Conservation (phyloP, 2,113 vertebrate genomes). For the Haemorhous mexicanus region DNA sequence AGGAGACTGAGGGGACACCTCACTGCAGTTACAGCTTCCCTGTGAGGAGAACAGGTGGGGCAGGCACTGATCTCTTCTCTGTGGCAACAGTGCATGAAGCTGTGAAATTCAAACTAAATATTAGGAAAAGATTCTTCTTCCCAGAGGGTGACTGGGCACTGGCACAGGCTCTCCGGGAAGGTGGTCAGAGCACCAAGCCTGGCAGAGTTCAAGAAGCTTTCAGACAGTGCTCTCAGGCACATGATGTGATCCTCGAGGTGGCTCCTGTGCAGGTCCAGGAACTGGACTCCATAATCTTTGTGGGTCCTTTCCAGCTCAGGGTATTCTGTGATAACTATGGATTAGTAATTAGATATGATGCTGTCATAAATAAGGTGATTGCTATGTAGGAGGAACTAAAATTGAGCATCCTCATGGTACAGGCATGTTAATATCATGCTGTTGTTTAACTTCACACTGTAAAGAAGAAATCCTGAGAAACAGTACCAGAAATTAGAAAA, state of each 20-base stretch:
- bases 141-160: neutral
- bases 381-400: neutral
- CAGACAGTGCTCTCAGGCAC: neutral
- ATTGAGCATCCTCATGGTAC: neutral
- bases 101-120: neutral
- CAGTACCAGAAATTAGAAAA: neutral
- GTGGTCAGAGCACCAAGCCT: neutral
- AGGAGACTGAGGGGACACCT: neutral
- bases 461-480: neutral
- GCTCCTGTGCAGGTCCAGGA: neutral
- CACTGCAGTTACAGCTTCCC: neutral
- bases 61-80: neutral
- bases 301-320: neutral
- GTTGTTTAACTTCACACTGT: neutral
- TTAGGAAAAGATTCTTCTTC: neutral
- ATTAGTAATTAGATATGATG: neutral
- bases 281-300: neutral
- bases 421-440: neutral
- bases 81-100: neutral
- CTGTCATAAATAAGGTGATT: neutral
- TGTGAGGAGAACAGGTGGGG: neutral
- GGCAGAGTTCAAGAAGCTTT: neutral
- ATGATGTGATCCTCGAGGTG: fast-evolving
- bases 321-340: neutral
- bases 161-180: neutral